Percentiles rank a stretch among this genome's conserved stretches.
phyloP scores from a whole-genome alignment of 2,113 vertebrate genomes.

The Opisthocomus hoazin region DNA sequence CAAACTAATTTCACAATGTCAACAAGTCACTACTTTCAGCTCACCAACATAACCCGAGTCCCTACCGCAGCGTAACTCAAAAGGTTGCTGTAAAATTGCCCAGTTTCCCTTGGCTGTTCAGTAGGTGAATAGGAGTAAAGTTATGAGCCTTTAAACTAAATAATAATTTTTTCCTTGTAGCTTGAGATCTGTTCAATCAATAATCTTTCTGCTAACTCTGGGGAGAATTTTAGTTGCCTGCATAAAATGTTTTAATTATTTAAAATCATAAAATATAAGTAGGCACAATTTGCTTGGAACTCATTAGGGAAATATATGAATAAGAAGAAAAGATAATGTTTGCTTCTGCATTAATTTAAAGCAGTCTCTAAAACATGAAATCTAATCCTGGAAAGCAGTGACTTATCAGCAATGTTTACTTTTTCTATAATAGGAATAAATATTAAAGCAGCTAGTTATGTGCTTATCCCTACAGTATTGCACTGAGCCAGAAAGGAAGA shows the following conservation, averaged over 20 bases:
- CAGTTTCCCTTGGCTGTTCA: neutral
- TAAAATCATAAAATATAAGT: slow-evolving; percentile 68
- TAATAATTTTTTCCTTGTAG: slow-evolving; percentile 27
- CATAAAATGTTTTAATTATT: slow-evolving; percentile 72
- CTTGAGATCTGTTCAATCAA: slow-evolving; percentile 55
- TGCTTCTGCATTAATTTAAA: slow-evolving; percentile 55
- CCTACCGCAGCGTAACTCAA: neutral
- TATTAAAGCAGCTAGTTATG: slow-evolving; percentile 62
- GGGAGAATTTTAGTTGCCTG: slow-evolving; percentile 65
- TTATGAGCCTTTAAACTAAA: slow-evolving; percentile 59
- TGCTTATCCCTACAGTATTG: slow-evolving; percentile 41
- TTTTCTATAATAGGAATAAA: slow-evolving; percentile 67
- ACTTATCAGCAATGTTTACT: slow-evolving; percentile 63
- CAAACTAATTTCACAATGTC: neutral
- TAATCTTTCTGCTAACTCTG: slow-evolving; percentile 54
- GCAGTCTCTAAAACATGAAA: slow-evolving; percentile 57
- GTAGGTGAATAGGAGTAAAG: slow-evolving; percentile 20
- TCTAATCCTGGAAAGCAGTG: slow-evolving; percentile 42
- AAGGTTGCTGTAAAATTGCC: neutral
- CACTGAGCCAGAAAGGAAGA: slow-evolving; percentile 29
- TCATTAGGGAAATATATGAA: slow-evolving; percentile 66
- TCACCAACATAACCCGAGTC: neutral
- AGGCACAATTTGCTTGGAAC: slow-evolving; percentile 59
- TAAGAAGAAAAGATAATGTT: slow-evolving; percentile 58
- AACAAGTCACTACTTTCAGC: slow-evolving; percentile 21